phyloP scores from a whole-genome alignment of 2,888 invertebrate species.

The Nephrotoma guestfalica region DNA sequence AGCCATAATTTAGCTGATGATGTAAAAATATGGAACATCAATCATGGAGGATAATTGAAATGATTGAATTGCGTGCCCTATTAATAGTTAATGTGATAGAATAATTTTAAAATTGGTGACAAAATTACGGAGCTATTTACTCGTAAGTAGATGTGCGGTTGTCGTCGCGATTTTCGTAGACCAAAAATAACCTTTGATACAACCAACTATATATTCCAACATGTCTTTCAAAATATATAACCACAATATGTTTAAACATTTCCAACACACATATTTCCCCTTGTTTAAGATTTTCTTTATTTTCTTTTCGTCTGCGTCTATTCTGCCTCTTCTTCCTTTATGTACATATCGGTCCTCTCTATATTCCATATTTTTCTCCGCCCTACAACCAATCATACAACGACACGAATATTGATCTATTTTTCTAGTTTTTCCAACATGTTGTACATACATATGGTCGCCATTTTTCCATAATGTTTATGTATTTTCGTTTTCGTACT shows the following conservation, averaged over 20 bases:
- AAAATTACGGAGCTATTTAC: not conserved
- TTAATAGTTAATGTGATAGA: not conserved
- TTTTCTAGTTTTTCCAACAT: not conserved
- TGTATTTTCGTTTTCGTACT: not conserved
- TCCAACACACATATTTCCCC: not conserved
- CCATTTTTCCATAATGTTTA: not conserved
- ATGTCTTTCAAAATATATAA: not conserved
- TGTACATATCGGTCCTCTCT: not conserved
- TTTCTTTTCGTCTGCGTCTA: not conserved
- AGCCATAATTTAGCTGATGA: not conserved
- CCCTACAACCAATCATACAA: conserved; percentile 13
- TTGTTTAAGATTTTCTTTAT: not conserved
- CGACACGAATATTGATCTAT: conserved; percentile 13
- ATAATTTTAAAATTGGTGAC: not conserved
- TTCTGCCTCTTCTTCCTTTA: not conserved
- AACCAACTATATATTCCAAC: not conserved
- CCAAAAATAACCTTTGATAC: too few species aligned
- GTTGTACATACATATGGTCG: not conserved
- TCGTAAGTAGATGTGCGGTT: too few species aligned
- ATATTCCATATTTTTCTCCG: not conserved
- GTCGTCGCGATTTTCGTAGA: too few species aligned
- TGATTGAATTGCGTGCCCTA: not conserved
- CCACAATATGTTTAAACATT: not conserved
- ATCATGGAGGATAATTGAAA: not conserved
- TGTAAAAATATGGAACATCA: not conserved